A percentile compares a stretch with the other conserved stretches of the same genome.
Conservation (phyloP, 2,888 invertebrate genomes). For the Pollenia angustigena region DNA sequence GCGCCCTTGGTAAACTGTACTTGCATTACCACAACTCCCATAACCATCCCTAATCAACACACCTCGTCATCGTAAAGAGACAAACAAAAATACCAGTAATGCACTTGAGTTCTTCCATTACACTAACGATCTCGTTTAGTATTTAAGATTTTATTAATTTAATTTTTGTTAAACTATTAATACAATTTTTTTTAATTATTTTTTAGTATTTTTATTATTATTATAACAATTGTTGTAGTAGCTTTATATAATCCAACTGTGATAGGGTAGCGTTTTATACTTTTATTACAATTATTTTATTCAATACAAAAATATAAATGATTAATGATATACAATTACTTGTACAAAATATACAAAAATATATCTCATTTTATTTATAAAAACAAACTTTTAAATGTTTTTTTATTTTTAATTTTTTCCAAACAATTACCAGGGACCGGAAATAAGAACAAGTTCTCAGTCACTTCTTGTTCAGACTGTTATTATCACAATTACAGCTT, state of each 20-base stretch:
- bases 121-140: slow-evolving; percentile 69
- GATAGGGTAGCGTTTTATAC: slow-evolving; percentile 65
- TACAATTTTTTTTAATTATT: slow-evolving; percentile 57
- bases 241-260: slow-evolving; percentile 73
- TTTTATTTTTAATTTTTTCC: slow-evolving; percentile 14
- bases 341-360: slow-evolving; percentile 36
- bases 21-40: slow-evolving; percentile 14
- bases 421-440: slow-evolving; percentile 6
- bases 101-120: slow-evolving; percentile 70
- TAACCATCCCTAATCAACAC: slow-evolving; percentile 7
- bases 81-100: slow-evolving; percentile 54
- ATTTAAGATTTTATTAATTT: slow-evolving; percentile 63
- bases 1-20: slow-evolving; percentile 81
- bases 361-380: slow-evolving; percentile 36
- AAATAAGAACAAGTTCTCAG: slow-evolving; percentile 41
- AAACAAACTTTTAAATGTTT: slow-evolving; percentile 36
- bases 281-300: slow-evolving; percentile 17
- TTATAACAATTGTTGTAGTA: slow-evolving; percentile 39
- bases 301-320: slow-evolving; percentile 40
- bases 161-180: slow-evolving; percentile 69
- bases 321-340: slow-evolving; percentile 42
- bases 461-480: slow-evolving; percentile 11
- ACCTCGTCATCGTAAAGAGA: neutral
- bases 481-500: slow-evolving; percentile 49
- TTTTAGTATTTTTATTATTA: neutral